Evolutionary conservation across 1,140 invertebrate species (phyloP).

Genomic region (Caenorhabditis tropicalis): DNA sequence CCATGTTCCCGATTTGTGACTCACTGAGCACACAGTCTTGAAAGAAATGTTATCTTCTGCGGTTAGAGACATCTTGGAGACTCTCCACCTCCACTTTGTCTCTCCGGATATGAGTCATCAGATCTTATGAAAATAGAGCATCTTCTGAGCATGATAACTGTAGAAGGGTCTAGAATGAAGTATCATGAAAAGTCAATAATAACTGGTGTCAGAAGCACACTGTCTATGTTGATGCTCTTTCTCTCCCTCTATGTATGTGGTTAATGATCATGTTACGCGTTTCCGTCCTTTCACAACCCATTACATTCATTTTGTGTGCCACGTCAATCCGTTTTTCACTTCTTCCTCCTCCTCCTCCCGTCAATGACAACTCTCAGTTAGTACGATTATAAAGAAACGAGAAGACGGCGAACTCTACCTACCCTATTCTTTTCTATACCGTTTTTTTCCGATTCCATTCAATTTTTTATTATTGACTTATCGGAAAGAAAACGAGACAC

Average conservation of each 20-base stretch:
- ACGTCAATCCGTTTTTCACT: neutral
- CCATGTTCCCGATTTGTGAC: neutral
- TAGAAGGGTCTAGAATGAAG: too few species aligned
- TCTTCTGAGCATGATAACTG: too few species aligned
- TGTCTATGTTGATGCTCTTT: neutral
- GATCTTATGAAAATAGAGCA: neutral
- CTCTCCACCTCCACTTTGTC: neutral
- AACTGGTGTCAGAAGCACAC: neutral
- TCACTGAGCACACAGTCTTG: neutral
- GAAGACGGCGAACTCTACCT: neutral
- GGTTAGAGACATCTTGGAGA: neutral
- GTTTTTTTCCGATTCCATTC: neutral
- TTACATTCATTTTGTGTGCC: neutral
- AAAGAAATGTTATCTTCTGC: neutral
- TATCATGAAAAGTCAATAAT: too few species aligned
- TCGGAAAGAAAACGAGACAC: neutral
- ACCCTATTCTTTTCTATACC: neutral
- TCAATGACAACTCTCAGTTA: neutral
- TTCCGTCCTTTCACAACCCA: neutral
- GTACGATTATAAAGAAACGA: constrained; percentile 34
- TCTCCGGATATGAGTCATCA: neutral
- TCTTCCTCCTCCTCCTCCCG: neutral
- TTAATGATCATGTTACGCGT: neutral
- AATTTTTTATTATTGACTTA: constrained; percentile 40
- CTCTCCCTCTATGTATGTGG: too few species aligned